A percentile compares a stretch with the other conserved stretches of the same genome.
phyloP scores from a whole-genome alignment of 2,888 invertebrate species.

The Drosophila fungiperda region DNA sequence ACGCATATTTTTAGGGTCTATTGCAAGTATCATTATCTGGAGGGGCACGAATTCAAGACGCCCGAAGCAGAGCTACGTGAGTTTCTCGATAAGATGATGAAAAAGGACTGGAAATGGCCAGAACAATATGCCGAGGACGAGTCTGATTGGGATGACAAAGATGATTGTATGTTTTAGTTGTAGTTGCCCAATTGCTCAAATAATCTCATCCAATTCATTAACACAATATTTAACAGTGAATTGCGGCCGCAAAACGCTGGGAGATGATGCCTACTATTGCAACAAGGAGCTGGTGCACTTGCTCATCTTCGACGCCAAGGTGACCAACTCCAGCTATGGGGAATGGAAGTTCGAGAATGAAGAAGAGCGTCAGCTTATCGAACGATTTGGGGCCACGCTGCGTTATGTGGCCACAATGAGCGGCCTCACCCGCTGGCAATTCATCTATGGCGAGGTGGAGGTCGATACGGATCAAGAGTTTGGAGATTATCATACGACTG shows the following conservation, averaged over 20 bases:
- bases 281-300: conserved; percentile 93
- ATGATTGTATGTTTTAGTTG: conserved; percentile 82
- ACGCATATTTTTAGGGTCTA: conserved; percentile 88
- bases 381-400: conserved; percentile 90
- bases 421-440: conserved; percentile 95
- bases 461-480: conserved; percentile 87
- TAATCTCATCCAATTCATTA: neutral
- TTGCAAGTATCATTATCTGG: conserved; percentile 93
- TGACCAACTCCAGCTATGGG: conserved; percentile 87
- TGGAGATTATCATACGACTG: conserved; percentile 90
- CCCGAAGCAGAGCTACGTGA: conserved; percentile 91
- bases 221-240: conserved; percentile 85
- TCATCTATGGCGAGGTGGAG: conserved; percentile 88
- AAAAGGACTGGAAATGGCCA: conserved; percentile 88
- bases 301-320: conserved; percentile 94
- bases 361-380: conserved; percentile 87
- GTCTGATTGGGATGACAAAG: conserved; percentile 79
- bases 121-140: conserved; percentile 87
- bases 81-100: conserved; percentile 89
- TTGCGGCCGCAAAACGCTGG: conserved; percentile 88
- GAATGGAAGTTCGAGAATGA: conserved; percentile 86
- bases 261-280: conserved; percentile 91
- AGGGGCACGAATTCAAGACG: conserved; percentile 90
- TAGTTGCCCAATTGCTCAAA: neutral
- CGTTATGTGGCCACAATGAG: conserved; percentile 95